phyloP scores from a whole-genome alignment of 2,113 vertebrate species.

The Scortum barcoo region DNA sequence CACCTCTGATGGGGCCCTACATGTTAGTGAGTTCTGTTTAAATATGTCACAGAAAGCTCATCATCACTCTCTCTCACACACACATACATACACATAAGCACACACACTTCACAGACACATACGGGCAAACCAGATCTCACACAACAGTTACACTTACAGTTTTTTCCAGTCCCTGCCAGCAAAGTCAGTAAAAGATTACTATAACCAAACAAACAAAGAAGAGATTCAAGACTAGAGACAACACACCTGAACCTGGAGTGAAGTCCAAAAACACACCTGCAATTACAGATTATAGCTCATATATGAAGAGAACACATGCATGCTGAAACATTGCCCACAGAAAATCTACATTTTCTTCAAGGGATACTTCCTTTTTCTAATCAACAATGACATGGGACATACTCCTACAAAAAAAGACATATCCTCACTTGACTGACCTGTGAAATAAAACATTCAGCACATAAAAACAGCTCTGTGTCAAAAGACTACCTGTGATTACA shows the following conservation, averaged over 20 bases:
- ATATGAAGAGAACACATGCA: too few species aligned
- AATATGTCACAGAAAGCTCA: conserved; percentile 43
- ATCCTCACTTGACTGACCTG: not conserved
- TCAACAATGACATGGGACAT: not conserved
- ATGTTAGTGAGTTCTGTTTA: conserved; percentile 53
- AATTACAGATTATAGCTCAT: too few species aligned
- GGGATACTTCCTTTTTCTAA: not conserved
- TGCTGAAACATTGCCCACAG: not conserved
- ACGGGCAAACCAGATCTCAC: not conserved
- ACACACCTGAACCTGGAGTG: too few species aligned
- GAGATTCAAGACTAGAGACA: too few species aligned
- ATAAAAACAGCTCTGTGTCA: conserved; percentile 12
- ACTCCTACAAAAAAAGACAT: not conserved
- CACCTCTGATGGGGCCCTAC: conserved; percentile 48
- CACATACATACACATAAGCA: not conserved
- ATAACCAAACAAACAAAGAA: too few species aligned
- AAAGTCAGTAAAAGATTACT: too few species aligned
- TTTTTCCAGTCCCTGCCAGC: too few species aligned
- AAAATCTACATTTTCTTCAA: not conserved
- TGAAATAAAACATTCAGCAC: not conserved
- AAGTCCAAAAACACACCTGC: too few species aligned
- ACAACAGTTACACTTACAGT: too few species aligned
- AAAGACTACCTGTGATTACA: conserved; percentile 34
- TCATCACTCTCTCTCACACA: conserved; percentile 14
- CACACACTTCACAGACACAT: not conserved